Evolutionary conservation across 2,797 vertebrate species (phyloP), one percentile per base, ranked within the genome.

Genomic region (Stomatorhinus walkeri): DNA sequence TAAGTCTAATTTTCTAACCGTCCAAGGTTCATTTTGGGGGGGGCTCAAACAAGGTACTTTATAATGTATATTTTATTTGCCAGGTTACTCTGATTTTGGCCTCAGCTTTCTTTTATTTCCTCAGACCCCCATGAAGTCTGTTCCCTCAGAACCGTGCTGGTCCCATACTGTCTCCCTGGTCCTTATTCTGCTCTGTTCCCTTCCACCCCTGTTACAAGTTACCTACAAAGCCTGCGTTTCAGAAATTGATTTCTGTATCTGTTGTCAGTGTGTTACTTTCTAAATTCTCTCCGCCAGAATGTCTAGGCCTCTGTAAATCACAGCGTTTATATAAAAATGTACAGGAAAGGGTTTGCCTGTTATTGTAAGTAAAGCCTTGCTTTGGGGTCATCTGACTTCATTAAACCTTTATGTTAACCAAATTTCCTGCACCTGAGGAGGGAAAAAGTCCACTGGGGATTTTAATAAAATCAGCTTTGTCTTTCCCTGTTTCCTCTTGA

Each of bases 211-310:
- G 14, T 76, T 19, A 19, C 32, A 76, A 40, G 72, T 32, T 40
- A 40, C 72, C 72, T 76, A 76, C 36, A 76, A 76, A 76, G 72
- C 28, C 72, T 40, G 12, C 3, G 8, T 36, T 36, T 28, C 68
- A 36, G 32, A 32, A 28, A 14, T 91, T 52, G 89, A 91, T 89
- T 90, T 89, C 90, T 91, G 89, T 87, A 89, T 90, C 87, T 87
- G 24, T 91, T 79, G 16, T 83, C 32, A 85, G 79, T 24, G 43
- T 32, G 43, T 48, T 40, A 68, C 92, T 91, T 91, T 91, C 89
- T 93, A 68, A 91, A 92, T 93, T 91, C 85, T 89, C 87, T 89
- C 64, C 85, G 12, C 89, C 81, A 1, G 22, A 72, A 68, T 87
- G 19, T 88, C 89, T 87, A 19, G 85, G 12, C 22, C 9, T 84